phyloP scores from a whole-genome alignment of 2,888 invertebrate genomes.

The Lithophane semibrunnea region DNA sequence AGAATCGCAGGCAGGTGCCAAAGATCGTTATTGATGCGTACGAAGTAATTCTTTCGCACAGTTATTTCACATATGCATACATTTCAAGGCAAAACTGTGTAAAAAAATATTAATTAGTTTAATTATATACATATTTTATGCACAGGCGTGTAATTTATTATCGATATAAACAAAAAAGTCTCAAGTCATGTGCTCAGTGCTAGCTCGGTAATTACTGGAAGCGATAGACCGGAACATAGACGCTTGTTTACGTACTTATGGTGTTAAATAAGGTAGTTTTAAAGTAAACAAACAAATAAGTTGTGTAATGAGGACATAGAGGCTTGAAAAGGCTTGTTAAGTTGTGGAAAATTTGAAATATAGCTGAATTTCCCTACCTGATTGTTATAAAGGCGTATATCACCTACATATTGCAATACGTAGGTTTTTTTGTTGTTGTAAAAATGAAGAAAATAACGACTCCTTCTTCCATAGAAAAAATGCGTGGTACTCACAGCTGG shows the following conservation, averaged over 20 bases:
- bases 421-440: not conserved
- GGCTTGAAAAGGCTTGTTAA: not conserved
- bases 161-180: conserved; percentile 40
- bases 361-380: not conserved
- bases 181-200: conserved; percentile 23
- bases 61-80: conserved; percentile 41
- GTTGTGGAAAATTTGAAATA: no score
- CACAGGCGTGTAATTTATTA: conserved; percentile 53
- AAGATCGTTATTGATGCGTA: conserved; percentile 41
- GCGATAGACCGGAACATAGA: conserved; percentile 53
- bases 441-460: not conserved
- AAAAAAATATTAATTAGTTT: conserved; percentile 53
- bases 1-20: conserved; percentile 41
- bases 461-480: not conserved
- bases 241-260: conserved; percentile 53
- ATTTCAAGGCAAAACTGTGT: conserved; percentile 7
- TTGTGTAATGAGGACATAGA: not conserved
- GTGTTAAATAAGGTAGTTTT: conserved; percentile 15
- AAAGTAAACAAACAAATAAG: conserved; percentile 48
- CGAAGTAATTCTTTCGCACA: conserved; percentile 33
- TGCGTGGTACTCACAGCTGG: not conserved
- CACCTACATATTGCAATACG: no score
- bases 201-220: conserved; percentile 39
- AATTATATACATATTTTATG: conserved; percentile 53
- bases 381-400: not conserved